These are phyloP conservation scores for Pachyuromys duprasi DNA, from an alignment of 2,797 vertebrate genomes.

Conservation along the genomic window DNA sequence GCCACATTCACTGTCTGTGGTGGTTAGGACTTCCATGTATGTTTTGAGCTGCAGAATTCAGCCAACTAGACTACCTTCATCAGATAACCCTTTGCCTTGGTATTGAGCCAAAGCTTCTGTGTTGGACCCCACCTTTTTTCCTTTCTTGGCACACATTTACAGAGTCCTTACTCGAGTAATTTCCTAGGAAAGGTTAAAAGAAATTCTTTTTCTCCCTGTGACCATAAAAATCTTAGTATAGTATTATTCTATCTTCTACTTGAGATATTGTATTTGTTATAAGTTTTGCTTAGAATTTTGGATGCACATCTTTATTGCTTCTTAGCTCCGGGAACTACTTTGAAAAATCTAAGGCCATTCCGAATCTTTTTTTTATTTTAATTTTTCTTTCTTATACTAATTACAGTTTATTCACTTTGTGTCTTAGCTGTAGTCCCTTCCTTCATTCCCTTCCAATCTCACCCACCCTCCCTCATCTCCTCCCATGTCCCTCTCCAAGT, in stretches of 20 bases:
- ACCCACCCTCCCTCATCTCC: too few species aligned
- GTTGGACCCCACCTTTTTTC: neutral
- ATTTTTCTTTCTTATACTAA: too few species aligned
- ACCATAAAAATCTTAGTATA: neutral
- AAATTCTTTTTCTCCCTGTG: neutral
- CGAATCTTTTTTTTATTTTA: neutral
- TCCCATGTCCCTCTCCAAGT: too few species aligned
- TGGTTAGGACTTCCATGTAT: neutral
- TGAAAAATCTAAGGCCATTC: constrained; percentile 6
- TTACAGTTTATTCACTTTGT: too few species aligned
- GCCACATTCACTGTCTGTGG: neutral
- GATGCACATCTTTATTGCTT: neutral
- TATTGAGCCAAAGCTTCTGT: neutral
- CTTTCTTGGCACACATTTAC: neutral
- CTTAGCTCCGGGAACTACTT: neutral
- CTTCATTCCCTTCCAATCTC: too few species aligned
- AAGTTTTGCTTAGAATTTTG: constrained; percentile 27
- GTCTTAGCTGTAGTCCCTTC: too few species aligned
- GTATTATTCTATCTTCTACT: neutral
- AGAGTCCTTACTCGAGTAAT: neutral
- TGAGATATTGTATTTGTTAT: constrained; percentile 6
- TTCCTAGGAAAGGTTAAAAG: neutral
- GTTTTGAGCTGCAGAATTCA: neutral
- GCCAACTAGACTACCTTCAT: neutral
- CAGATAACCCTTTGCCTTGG: neutral